Conservation (phyloP, 2,888 invertebrate genomes). For the Lasius fuliginosus region DNA sequence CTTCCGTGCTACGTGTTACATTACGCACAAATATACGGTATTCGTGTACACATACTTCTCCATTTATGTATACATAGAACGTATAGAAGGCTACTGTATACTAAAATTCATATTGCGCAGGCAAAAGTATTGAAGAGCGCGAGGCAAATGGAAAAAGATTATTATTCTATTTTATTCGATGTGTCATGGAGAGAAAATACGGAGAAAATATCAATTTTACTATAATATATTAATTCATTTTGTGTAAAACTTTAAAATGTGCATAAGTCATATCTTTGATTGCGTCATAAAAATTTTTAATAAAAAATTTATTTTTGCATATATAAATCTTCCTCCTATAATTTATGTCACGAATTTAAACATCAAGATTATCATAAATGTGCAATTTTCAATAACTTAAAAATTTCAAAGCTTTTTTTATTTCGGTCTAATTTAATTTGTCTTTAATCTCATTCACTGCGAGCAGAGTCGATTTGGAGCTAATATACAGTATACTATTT, state of each 20-base stretch:
- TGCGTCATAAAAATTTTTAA: neutral
- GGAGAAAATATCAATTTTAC: neutral
- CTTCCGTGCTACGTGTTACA: conserved; percentile 59
- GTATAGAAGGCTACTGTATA: conserved; percentile 23
- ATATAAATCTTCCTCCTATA: neutral
- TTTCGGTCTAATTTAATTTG: conserved; percentile 14
- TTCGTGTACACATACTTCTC: conserved; percentile 16
- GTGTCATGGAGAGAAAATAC: neutral
- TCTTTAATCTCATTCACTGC: neutral
- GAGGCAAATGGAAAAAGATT: conserved; percentile 69
- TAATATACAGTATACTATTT: conserved; percentile 18
- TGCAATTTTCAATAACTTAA: neutral
- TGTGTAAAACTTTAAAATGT: neutral
- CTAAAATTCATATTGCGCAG: conserved; percentile 63
- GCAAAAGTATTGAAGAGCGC: conserved; percentile 52
- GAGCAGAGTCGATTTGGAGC: conserved; percentile 6
- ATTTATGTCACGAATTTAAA: neutral
- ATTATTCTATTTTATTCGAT: conserved; percentile 53
- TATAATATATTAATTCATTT: neutral
- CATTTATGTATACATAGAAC: conserved; percentile 37
- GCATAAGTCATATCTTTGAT: neutral
- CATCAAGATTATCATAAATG: neutral
- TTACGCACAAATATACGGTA: conserved; percentile 47
- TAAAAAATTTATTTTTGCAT: neutral
- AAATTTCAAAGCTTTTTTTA: conserved; percentile 8